These are phyloP conservation scores for Cliona cf. orientalis DNA, from an alignment of 37 sponge, comb jelly and placozoan species.

Conservation along the genomic window DNA sequence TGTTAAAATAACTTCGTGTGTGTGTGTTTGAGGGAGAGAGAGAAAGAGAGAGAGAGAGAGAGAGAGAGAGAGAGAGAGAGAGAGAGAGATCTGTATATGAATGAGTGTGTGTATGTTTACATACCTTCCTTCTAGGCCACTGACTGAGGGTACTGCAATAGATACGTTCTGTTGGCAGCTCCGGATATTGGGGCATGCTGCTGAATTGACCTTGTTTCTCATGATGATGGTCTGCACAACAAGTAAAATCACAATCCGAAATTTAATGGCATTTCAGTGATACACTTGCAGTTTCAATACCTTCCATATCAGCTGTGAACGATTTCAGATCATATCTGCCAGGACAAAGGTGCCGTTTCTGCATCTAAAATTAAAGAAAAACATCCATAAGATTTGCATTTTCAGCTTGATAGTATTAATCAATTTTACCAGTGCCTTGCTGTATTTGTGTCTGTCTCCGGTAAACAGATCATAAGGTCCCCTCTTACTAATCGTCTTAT, in stretches of 20 bases:
- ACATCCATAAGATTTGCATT: not conserved
- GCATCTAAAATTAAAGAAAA: conserved; percentile 8
- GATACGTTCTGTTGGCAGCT: conserved; percentile 88
- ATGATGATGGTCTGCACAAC: conserved; percentile 55
- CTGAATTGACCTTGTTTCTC: conserved; percentile 78
- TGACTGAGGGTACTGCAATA: conserved; percentile 92
- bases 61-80: not conserved
- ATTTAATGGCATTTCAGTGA: not conserved
- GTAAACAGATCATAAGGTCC: conserved; percentile 97
- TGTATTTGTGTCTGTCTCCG: conserved; percentile 71
- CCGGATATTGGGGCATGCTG: conserved; percentile 69
- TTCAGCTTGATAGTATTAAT: conserved; percentile 12
- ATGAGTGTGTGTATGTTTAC: not conserved
- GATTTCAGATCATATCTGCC: conserved; percentile 80
- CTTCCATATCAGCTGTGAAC: conserved; percentile 79
- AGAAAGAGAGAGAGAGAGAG: not conserved
- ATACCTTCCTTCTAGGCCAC: conserved; percentile 84
- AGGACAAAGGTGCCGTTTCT: conserved; percentile 78
- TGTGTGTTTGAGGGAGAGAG: not conserved
- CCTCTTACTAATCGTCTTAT: conserved; percentile 79
- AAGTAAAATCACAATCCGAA: not conserved
- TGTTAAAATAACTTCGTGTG: not conserved
- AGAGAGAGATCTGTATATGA: not conserved
- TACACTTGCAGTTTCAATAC: conserved; percentile 12
- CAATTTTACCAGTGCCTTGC: conserved; percentile 44